Percentiles rank a stretch among this genome's conserved stretches.
These are phyloP conservation scores for Etheostoma cragini DNA, from an alignment of 2,113 vertebrate species.

Conservation along the genomic window DNA sequence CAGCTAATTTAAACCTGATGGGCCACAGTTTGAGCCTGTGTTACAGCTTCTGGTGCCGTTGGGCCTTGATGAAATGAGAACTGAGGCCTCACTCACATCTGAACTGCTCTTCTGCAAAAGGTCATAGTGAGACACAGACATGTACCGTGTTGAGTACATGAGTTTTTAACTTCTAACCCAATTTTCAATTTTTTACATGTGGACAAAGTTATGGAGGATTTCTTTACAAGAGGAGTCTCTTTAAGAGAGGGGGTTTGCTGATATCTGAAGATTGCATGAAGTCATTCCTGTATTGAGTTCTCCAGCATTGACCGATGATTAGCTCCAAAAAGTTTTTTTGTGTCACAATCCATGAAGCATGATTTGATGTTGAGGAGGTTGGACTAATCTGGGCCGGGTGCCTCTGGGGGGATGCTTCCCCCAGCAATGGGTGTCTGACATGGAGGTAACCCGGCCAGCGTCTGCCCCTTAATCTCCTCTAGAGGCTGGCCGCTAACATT, in stretches of 20 bases:
- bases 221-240: not conserved
- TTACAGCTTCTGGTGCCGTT: constrained; percentile 51
- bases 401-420: constrained; percentile 40
- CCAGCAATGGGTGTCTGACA: constrained; percentile 36
- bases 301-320: constrained; percentile 6
- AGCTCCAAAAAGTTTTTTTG: not conserved
- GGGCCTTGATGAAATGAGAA: constrained; percentile 48
- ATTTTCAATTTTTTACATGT: not conserved
- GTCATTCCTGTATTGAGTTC: not conserved
- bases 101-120: constrained; percentile 40
- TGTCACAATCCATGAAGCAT: constrained; percentile 8
- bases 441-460: constrained; percentile 62
- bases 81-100: constrained; percentile 46
- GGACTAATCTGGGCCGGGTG: constrained; percentile 36
- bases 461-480: constrained; percentile 63
- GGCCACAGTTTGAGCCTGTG: constrained; percentile 66
- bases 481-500: constrained; percentile 57
- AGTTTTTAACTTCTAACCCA: constrained; percentile 3
- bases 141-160: not conserved
- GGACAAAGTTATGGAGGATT: not conserved
- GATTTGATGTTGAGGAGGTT: constrained; percentile 34
- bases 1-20: constrained; percentile 82
- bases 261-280: constrained; percentile 1
- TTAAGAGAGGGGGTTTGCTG: not conserved
- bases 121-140: constrained; percentile 40